Evolutionary conservation across 1,140 invertebrate genomes (phyloP), one percentile per base, ranked within the genome.

Genomic region (Triops longicaudatus): DNA sequence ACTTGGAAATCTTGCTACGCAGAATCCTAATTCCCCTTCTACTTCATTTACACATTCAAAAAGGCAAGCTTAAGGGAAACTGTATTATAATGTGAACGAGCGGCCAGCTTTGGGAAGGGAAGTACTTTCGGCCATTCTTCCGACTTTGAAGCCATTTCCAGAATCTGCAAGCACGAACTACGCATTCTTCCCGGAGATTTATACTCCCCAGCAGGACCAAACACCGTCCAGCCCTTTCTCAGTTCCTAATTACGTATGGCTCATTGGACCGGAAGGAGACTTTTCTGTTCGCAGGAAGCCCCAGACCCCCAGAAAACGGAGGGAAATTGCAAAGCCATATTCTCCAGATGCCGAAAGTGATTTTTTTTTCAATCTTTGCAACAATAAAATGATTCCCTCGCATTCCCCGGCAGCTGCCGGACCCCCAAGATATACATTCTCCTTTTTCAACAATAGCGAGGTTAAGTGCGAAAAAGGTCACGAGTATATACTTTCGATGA

Each of bases 211-310:
- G 31, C 31, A 37, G 31, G 31, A 37, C 31, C 31, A 2, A 37
- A 37, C 31, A 37, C 4, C 50, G n/a, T 22, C 50, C 50, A 63
- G 50, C 50, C 50, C 50, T 22, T 22, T 63, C 22, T 22, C 4
- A 22, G 14, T 63, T 22, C 50, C 10, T 63, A 63, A 63, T 63
- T 63, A 63, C 50, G 50, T 22, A 17, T 22, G 50, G 50, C 50
- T 63, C 50, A 63, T 22, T 63, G 50, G 50, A 63, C 50, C 50
- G 50, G 50, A 63, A 63, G 31, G 50, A 63, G 14, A 63, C n/a
- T 22, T 63, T 63, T 63, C 50, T 12, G 31, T 37, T n/a, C 14
- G 22, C 50, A 63, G 50, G 50, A 63, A 63, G 22, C 22, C 31
- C 31, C 31, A 37, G 31, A 37, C 7, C 31, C 31, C 31, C 31